These are phyloP conservation scores for Pseudomugil tenellus DNA, from an alignment of 2,797 vertebrate genomes.

Conservation along the genomic window DNA sequence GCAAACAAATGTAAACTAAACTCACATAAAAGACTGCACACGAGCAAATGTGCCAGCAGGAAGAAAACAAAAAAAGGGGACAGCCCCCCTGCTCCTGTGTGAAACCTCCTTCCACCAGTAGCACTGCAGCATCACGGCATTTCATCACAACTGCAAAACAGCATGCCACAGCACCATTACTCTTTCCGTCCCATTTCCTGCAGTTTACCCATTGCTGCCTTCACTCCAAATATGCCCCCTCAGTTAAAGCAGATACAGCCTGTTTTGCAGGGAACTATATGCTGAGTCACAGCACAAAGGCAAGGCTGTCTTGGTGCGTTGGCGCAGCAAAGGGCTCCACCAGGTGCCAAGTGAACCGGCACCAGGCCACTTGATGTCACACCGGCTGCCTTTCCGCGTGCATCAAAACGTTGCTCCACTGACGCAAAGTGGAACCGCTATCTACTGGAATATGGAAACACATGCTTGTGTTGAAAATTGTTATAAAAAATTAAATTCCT, in stretches of 20 bases:
- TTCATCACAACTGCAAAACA: constrained; percentile 56
- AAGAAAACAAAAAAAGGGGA: constrained; percentile 9
- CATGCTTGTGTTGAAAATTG: too few species aligned
- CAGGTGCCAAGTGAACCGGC: constrained; percentile 48
- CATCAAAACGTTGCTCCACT: background rate
- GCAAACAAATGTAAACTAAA: constrained; percentile 41
- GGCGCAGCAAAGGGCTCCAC: constrained; percentile 33
- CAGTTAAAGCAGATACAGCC: constrained; percentile 55
- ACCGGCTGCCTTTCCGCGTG: constrained; percentile 5
- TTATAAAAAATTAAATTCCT: background rate
- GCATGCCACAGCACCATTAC: constrained; percentile 44
- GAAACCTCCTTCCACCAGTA: constrained; percentile 10
- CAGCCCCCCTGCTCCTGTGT: constrained; percentile 12
- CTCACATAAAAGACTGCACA: constrained; percentile 30
- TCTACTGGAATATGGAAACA: background rate
- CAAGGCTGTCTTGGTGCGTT: constrained; percentile 47
- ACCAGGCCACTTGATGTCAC: constrained; percentile 32
- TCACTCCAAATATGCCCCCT: constrained; percentile 45
- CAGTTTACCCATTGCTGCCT: constrained; percentile 46
- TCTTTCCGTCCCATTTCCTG: constrained; percentile 70
- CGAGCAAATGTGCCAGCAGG: constrained; percentile 25
- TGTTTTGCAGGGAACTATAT: constrained; percentile 58
- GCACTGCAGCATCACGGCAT: constrained; percentile 41
- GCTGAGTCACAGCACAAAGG: constrained; percentile 73
- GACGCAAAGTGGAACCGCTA: background rate